phyloP scores from a whole-genome alignment of 2,888 invertebrate species.

The Seira sanloemensis region DNA sequence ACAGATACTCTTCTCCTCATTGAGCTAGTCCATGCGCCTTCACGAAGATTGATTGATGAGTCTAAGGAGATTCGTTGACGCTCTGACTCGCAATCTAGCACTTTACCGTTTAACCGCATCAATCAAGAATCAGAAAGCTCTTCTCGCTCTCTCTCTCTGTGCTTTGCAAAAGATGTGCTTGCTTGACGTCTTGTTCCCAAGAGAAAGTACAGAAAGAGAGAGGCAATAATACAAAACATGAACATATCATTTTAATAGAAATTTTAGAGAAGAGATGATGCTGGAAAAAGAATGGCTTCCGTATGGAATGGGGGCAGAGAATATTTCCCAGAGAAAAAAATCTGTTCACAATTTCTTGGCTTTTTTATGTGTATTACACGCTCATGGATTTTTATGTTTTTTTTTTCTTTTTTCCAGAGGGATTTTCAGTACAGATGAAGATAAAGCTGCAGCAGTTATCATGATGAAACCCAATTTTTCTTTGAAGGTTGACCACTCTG shows the following conservation, averaged over 20 bases:
- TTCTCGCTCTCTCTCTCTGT: no score
- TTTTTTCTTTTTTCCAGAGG: constrained; percentile 6
- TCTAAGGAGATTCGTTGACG: constrained; percentile 6
- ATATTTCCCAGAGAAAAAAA: not conserved
- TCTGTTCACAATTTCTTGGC: not conserved
- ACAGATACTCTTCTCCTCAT: constrained; percentile 21
- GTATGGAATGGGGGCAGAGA: not conserved
- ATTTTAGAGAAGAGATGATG: no score
- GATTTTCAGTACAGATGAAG: constrained; percentile 46
- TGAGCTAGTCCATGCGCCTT: constrained; percentile 4
- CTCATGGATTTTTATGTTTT: constrained; percentile 15
- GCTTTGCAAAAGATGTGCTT: not conserved
- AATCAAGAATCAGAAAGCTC: constrained; percentile 6
- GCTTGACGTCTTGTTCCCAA: not conserved
- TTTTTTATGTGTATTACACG: not conserved
- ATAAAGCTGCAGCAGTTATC: constrained; percentile 30
- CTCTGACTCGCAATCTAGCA: not conserved
- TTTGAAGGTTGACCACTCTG: constrained; percentile 40
- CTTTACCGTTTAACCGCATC: not conserved
- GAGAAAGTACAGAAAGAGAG: not conserved
- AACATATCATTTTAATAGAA: not conserved
- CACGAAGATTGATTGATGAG: constrained; percentile 43
- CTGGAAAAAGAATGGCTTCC: no score
- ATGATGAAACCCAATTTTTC: constrained; percentile 47
- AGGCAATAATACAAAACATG: not conserved